phyloP scores from a whole-genome alignment of 2,797 vertebrate genomes.

The Pangasius mekongensis region DNA sequence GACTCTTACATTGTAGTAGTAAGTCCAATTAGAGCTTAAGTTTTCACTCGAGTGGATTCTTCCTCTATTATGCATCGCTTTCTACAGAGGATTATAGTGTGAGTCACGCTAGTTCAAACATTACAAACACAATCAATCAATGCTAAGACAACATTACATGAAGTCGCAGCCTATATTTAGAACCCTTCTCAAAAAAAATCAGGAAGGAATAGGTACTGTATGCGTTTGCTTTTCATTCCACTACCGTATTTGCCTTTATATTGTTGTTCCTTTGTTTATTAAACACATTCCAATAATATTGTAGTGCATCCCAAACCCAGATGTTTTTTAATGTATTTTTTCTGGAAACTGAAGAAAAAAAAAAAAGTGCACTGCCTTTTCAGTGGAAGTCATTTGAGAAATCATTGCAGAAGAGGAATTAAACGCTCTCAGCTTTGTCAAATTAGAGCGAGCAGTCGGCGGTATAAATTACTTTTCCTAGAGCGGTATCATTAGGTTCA shows the following conservation, averaged over 20 bases:
- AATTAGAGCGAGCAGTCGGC: slow-evolving; percentile 47
- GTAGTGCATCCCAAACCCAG: slow-evolving; percentile 43
- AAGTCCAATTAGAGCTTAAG: slow-evolving; percentile 12
- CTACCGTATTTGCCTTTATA: slow-evolving; percentile 18
- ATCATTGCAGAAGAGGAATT: slow-evolving; percentile 41
- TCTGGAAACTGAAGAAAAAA: not conserved
- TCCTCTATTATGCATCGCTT: slow-evolving; percentile 22
- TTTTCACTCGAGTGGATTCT: slow-evolving; percentile 23
- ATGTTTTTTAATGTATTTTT: slow-evolving; percentile 53
- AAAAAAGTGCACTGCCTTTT: slow-evolving; percentile 26
- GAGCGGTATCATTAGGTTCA: slow-evolving; percentile 34
- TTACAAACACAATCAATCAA: slow-evolving; percentile 42
- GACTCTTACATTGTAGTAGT: not conserved
- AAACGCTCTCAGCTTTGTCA: slow-evolving; percentile 45
- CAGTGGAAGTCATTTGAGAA: slow-evolving; percentile 55
- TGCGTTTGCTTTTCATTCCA: slow-evolving; percentile 1
- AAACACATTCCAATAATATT: slow-evolving; percentile 22
- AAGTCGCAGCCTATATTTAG: slow-evolving; percentile 22
- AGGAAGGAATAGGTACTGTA: slow-evolving; percentile 3
- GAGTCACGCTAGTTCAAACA: slow-evolving; percentile 38
- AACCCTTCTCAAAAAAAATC: not conserved
- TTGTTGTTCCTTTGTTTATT: not conserved
- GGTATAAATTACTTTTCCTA: slow-evolving; percentile 51
- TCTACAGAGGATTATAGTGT: not conserved
- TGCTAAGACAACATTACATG: slow-evolving; percentile 26